These are phyloP conservation scores for Chrysomallon squamiferum DNA, from an alignment of 1,140 invertebrate species.

Conservation along the genomic window DNA sequence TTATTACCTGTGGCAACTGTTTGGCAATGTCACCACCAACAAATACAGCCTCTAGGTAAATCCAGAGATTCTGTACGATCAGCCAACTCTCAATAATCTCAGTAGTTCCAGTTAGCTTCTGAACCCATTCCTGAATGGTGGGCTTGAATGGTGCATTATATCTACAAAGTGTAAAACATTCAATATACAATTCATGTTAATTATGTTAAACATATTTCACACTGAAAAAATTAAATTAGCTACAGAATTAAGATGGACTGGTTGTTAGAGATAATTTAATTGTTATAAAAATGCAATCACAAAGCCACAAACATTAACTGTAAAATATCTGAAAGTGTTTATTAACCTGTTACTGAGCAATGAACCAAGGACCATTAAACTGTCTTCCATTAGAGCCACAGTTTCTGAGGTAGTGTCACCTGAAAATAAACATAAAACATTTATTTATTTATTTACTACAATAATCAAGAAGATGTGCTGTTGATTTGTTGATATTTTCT, in stretches of 20 bases:
- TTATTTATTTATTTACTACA: too few species aligned
- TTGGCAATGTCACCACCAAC: constrained; percentile 98
- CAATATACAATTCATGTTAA: too few species aligned
- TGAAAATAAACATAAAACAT: constrained; percentile 16
- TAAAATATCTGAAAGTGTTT: background rate
- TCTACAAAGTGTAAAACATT: constrained; percentile 67
- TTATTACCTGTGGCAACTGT: constrained; percentile 83
- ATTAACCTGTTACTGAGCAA: constrained; percentile 84
- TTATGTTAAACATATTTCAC: too few species aligned
- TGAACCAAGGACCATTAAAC: constrained; percentile 93
- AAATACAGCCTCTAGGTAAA: constrained; percentile 92
- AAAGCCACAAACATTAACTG: too few species aligned
- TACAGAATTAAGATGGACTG: too few species aligned
- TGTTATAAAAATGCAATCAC: too few species aligned
- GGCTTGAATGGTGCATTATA: constrained; percentile 98
- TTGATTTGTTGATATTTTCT: too few species aligned
- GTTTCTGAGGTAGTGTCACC: constrained; percentile 77
- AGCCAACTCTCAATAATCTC: constrained; percentile 96
- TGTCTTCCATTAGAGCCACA: constrained; percentile 93
- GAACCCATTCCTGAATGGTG: constrained; percentile 96
- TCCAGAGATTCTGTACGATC: constrained; percentile 97
- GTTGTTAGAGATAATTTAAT: too few species aligned
- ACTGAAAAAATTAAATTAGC: too few species aligned
- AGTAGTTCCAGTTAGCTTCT: constrained; percentile 93
- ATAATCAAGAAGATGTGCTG: too few species aligned